Base-by-base conservation (phyloP, 2,797 vertebrate genomes). In the Neosilurus hyrtlii region DNA sequence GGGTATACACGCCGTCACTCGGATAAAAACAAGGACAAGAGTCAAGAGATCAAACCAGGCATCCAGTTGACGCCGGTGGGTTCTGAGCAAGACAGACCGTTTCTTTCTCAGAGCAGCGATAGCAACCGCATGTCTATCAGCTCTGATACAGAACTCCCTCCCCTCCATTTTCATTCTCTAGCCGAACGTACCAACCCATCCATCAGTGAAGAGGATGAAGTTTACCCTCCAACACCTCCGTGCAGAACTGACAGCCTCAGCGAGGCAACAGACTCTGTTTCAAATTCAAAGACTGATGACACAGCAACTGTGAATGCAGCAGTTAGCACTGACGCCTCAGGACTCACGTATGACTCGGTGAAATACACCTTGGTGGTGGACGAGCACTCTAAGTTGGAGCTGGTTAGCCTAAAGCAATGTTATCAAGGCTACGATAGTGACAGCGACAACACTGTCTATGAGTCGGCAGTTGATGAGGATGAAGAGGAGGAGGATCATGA, bases 71-170 rank as follows among this genome's bases (percentile, higher is more conserved):
- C 95, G 90, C 91, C 96, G 65, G 92, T 91, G 68, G 91, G 85
- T 79, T 88, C 90, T 78, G 92, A 93, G 85, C 91, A 93, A 90
- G 0, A 92, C 89, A 65, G 95, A 88, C 90, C 94, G 87, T 89
- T 93, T 87, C 89, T 96, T 75, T 98, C 96, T 0, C 95, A 96
- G 43, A 95, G 96, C 88, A 94, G 96, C 2, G 96, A 96, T 82
- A 96, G 96, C 89, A 98, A 96, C 91, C 95, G 97, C 86, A 99
- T 99, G 98, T 99, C 97, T 0, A 94, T 99, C 88, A 96, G 98
- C 91, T 99, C 98, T 0, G 98, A 99, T 84, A 94, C 96, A 0
- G 98, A 99, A 92, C 96, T 96, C 80, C 95, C 95, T 16, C 95
- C 93, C 1, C 89, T 91, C 0, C 89, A 95, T 83, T 96, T 93